phyloP scores from a whole-genome alignment of 2,113 vertebrate species.

The Sciurus niger region DNA sequence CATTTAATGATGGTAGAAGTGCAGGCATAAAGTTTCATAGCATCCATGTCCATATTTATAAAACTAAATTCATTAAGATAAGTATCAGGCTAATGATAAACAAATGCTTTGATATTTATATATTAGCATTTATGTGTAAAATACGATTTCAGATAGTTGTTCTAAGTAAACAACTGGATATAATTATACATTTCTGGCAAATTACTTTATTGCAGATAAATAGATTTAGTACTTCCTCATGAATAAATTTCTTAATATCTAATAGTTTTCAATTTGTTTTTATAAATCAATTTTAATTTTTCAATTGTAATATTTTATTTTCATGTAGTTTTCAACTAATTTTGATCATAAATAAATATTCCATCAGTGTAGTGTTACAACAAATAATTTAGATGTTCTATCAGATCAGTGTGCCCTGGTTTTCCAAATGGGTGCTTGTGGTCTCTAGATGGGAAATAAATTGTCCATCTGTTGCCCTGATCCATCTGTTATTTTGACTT shows the following conservation, averaged over 20 bases:
- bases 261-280: slow-evolving; percentile 30
- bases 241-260: slow-evolving; percentile 3
- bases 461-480: slow-evolving; percentile 4
- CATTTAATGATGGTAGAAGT: neutral
- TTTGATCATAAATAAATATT: neutral
- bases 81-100: neutral
- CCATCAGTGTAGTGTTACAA: neutral
- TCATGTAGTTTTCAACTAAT: neutral
- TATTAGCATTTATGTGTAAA: neutral
- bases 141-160: neutral
- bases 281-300: neutral
- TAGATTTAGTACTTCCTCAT: neutral
- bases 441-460: slow-evolving; percentile 32
- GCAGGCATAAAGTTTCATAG: neutral
- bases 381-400: slow-evolving; percentile 25
- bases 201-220: neutral
- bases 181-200: slow-evolving; percentile 3
- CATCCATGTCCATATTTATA: neutral
- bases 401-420: neutral
- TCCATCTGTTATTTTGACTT: slow-evolving; percentile 52
- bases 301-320: neutral
- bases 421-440: slow-evolving; percentile 26
- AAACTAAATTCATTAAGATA: neutral
- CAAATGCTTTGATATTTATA: neutral
- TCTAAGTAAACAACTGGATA: neutral